phyloP scores from a whole-genome alignment of 1,140 invertebrate genomes.

The Drosophila littoralis region DNA sequence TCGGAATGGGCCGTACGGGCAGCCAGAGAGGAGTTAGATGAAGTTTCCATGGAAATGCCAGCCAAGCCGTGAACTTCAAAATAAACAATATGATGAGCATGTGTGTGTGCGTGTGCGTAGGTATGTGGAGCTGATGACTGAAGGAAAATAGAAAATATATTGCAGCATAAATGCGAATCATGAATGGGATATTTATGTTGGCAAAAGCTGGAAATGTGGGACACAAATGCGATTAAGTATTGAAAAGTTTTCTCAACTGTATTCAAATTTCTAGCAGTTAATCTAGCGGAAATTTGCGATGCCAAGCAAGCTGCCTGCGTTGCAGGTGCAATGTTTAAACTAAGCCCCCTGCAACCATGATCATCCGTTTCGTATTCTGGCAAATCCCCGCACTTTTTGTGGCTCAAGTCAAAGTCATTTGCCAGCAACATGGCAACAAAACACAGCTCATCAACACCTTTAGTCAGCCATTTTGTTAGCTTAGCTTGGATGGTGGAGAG shows the following conservation, averaged over 20 bases:
- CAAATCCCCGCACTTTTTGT: constrained; percentile 12
- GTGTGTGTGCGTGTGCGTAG: neutral
- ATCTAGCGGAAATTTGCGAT: constrained; percentile 48
- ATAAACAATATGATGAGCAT: constrained; percentile 47
- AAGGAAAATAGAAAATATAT: too few species aligned
- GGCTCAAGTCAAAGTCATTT: constrained; percentile 67
- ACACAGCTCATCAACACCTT: constrained; percentile 78
- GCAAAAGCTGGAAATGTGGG: too few species aligned
- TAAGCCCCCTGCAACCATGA: constrained; percentile 16
- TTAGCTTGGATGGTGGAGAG: too few species aligned
- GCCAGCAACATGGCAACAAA: constrained; percentile 48
- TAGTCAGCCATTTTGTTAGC: constrained; percentile 74
- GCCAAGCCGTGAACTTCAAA: constrained; percentile 53
- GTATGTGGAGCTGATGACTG: too few species aligned
- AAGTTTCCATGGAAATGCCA: constrained; percentile 59
- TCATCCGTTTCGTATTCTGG: neutral
- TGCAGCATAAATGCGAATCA: too few species aligned
- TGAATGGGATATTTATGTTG: too few species aligned
- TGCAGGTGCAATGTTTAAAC: constrained; percentile 48
- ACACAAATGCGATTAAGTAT: neutral
- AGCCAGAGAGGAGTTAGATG: constrained; percentile 19
- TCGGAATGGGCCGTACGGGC: constrained; percentile 23
- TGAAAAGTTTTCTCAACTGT: constrained; percentile 3
- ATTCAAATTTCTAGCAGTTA: constrained; percentile 34
- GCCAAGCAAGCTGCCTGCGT: constrained; percentile 20